phyloP scores from a whole-genome alignment of 2,113 vertebrate species.

The Tyrannus savana region DNA sequence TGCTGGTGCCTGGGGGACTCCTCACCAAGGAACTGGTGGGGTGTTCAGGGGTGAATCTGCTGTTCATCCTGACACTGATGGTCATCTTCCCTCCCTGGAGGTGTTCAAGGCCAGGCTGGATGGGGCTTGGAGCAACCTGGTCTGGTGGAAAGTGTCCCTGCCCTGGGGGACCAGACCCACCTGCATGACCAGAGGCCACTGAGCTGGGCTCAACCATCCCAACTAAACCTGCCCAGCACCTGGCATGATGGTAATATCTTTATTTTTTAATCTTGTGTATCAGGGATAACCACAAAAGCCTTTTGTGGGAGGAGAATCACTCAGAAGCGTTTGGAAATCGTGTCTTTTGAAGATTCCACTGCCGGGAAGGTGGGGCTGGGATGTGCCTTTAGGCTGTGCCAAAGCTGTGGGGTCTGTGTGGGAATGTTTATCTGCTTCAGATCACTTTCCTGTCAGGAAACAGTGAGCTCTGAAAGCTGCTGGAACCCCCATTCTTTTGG shows the following conservation, averaged over 20 bases:
- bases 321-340: neutral
- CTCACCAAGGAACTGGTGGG: neutral
- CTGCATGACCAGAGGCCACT: too few species aligned
- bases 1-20: neutral
- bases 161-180: too few species aligned
- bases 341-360: accelerated
- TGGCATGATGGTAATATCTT: neutral
- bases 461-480: neutral
- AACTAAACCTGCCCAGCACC: neutral
- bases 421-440: neutral
- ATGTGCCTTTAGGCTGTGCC: neutral
- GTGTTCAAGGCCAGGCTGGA: neutral
- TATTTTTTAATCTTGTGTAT: accelerated
- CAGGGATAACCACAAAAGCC: neutral
- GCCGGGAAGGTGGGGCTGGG: neutral
- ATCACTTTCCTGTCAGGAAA: neutral
- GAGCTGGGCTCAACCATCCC: neutral
- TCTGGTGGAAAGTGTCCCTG: neutral
- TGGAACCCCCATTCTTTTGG: neutral
- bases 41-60: neutral
- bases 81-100: neutral
- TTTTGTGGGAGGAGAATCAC: neutral
- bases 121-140: neutral
- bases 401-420: neutral
- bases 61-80: neutral